These are phyloP conservation scores for Cataglyphis hispanica DNA, from an alignment of 1,140 invertebrate species.

Conservation along the genomic window DNA sequence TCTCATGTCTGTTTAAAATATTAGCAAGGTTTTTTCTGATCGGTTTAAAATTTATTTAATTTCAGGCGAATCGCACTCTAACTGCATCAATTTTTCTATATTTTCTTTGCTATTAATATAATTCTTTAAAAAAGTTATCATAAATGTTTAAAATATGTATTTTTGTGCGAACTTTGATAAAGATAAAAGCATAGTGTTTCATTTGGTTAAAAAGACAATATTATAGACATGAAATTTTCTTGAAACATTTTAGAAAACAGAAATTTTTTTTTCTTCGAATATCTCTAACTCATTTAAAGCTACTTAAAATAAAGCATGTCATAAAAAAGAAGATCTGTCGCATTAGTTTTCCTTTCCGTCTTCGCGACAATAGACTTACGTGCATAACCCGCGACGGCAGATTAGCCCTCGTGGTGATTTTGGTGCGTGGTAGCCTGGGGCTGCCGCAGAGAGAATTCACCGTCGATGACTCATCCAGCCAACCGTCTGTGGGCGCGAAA, in stretches of 20 bases:
- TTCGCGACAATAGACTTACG: conserved; percentile 66
- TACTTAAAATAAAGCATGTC: no score
- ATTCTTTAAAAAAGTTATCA: background rate
- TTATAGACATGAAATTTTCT: no score
- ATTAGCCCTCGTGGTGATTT: conserved; percentile 74
- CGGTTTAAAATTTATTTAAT: no score
- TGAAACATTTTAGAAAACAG: background rate
- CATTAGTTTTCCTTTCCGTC: background rate
- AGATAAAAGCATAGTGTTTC: background rate
- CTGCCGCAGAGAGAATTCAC: conserved; percentile 84
- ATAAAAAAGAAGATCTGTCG: background rate
- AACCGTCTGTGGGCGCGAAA: conserved; percentile 76
- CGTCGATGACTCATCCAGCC: conserved; percentile 82
- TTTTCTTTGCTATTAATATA: no score
- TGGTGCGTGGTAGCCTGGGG: conserved; percentile 79
- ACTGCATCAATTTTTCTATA: no score
- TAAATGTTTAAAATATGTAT: background rate
- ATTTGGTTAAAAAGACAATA: no score
- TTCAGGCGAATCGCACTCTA: no score
- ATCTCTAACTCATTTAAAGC: no score
- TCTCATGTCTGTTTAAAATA: no score
- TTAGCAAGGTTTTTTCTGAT: no score
- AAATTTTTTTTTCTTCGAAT: no score
- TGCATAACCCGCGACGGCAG: conserved; percentile 70
- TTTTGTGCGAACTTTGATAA: background rate